Evolutionary conservation across 2,113 vertebrate genomes (phyloP).

Genomic region (Empidonax alnorum): DNA sequence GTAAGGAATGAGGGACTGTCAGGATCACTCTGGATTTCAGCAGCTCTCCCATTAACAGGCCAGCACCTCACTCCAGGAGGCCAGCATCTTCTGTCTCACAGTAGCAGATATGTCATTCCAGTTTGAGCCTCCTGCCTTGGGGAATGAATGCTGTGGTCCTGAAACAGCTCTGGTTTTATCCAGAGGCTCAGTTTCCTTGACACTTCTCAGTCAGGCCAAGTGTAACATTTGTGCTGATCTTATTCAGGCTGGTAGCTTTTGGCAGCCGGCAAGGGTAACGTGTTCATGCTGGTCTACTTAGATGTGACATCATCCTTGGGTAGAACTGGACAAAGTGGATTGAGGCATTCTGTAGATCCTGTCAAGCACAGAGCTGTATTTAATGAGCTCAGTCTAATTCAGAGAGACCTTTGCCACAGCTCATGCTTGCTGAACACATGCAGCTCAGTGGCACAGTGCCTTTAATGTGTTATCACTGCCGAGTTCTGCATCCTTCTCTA

Average conservation of each 20-base stretch:
- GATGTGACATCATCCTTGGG: neutral
- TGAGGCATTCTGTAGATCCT: neutral
- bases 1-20: neutral
- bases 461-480: neutral
- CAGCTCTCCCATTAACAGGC: neutral
- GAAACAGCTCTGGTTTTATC: neutral
- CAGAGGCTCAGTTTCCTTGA: neutral
- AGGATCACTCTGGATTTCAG: neutral
- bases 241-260: neutral
- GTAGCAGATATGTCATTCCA: neutral
- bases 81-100: neutral
- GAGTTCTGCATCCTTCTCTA: neutral
- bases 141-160: accelerated
- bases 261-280: neutral
- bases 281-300: neutral
- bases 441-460: neutral
- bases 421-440: accelerated
- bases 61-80: neutral
- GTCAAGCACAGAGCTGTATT: constrained; percentile 6
- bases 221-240: neutral
- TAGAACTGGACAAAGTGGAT: constrained; percentile 1
- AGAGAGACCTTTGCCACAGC: neutral
- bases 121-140: neutral
- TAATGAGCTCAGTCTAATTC: constrained; percentile 47
- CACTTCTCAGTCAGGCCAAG: neutral